Conservation (phyloP, 2,113 vertebrate species). For the Forbesichthys papilliferus region DNA sequence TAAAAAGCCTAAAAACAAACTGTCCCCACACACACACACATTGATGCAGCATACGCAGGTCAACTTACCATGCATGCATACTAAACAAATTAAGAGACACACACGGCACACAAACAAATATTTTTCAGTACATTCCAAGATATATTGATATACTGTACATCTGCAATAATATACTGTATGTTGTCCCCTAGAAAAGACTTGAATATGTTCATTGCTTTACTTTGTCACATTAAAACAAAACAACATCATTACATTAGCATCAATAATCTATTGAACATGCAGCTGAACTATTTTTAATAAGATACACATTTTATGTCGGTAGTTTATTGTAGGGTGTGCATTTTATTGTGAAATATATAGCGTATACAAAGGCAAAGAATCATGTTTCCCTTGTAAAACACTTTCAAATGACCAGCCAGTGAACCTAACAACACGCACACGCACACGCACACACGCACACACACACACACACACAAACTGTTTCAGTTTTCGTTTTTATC, state of each 20-base stretch:
- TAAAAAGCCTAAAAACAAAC: neutral
- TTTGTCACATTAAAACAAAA: too few species aligned
- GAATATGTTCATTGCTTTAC: too few species aligned
- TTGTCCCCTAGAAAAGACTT: too few species aligned
- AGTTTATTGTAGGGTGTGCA: too few species aligned
- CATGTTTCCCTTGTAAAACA: constrained; percentile 21
- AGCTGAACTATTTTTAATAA: too few species aligned
- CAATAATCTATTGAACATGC: too few species aligned
- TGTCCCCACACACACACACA: neutral
- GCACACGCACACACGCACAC: constrained; percentile 36
- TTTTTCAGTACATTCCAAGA: too few species aligned
- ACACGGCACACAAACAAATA: constrained; percentile 2
- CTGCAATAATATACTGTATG: too few species aligned
- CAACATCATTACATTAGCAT: too few species aligned
- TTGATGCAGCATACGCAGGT: neutral
- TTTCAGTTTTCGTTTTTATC: constrained; percentile 65
- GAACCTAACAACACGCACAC: constrained; percentile 59
- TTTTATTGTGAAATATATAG: neutral
- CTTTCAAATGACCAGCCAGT: constrained; percentile 62
- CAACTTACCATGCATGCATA: constrained; percentile 14
- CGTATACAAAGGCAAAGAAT: constrained; percentile 18
- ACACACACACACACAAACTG: constrained; percentile 47
- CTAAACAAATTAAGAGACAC: neutral
- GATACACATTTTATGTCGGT: too few species aligned
- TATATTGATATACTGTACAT: too few species aligned